These are phyloP conservation scores for Neoniphon sammara DNA, from an alignment of 2,797 vertebrate species.

Conservation along the genomic window DNA sequence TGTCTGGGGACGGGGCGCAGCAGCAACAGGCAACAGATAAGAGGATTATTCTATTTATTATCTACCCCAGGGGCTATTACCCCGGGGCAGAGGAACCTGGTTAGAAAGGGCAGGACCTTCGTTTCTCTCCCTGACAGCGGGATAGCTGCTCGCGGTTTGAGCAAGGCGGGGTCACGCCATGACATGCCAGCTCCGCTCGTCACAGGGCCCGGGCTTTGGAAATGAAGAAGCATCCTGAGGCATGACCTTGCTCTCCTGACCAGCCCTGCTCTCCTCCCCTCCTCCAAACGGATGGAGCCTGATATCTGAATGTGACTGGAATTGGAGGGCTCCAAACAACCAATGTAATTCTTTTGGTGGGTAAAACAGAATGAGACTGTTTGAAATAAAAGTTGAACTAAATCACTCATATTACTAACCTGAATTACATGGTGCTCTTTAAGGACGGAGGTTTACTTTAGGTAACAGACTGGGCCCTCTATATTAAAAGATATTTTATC, in stretches of 20 bases:
- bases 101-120: slow-evolving; percentile 76
- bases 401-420: too few species aligned
- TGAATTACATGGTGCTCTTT: too few species aligned
- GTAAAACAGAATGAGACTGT: background rate
- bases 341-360: background rate
- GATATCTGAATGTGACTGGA: slow-evolving; percentile 38
- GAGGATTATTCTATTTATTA: slow-evolving; percentile 82
- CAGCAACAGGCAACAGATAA: slow-evolving; percentile 80
- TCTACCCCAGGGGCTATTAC: slow-evolving; percentile 75
- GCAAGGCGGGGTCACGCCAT: slow-evolving; percentile 47
- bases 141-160: slow-evolving; percentile 40
- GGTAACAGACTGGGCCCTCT: too few species aligned
- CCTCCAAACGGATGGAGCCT: slow-evolving; percentile 47
- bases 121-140: slow-evolving; percentile 38
- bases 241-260: slow-evolving; percentile 64
- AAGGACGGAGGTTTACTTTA: too few species aligned
- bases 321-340: slow-evolving; percentile 11
- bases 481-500: too few species aligned
- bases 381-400: too few species aligned
- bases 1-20: slow-evolving; percentile 61
- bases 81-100: slow-evolving; percentile 64
- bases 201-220: slow-evolving; percentile 42
- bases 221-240: slow-evolving; percentile 41
- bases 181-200: slow-evolving; percentile 52
- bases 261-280: slow-evolving; percentile 34